These are phyloP conservation scores for Panthera leo DNA, from an alignment of 2,113 vertebrate genomes.

Conservation along the genomic window DNA sequence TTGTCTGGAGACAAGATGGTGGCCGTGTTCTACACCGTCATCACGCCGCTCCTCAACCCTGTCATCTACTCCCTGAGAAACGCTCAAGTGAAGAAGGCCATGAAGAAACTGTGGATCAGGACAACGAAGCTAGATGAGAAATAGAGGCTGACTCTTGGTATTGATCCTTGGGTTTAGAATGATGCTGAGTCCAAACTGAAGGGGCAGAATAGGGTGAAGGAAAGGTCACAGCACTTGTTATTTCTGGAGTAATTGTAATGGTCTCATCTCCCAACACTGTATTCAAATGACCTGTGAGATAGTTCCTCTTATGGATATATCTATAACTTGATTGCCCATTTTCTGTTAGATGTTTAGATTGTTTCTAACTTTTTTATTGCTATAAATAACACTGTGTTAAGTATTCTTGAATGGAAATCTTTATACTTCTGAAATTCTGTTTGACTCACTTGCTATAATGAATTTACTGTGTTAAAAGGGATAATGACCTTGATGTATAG, in stretches of 20 bases:
- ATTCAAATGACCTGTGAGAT: background rate
- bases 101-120: slow-evolving; percentile 35
- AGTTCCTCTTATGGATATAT: background rate
- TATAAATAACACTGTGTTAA: background rate
- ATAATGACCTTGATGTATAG: background rate
- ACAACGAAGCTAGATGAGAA: background rate
- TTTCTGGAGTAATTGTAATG: background rate
- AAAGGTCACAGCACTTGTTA: background rate
- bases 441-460: background rate
- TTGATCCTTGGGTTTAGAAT: background rate
- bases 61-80: slow-evolving; percentile 74
- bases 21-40: slow-evolving; percentile 62
- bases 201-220: rapidly evolving
- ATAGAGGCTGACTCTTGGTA: background rate
- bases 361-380: background rate
- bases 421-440: background rate
- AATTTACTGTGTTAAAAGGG: background rate
- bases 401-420: background rate
- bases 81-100: slow-evolving; percentile 63
- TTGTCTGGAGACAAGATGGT: slow-evolving; percentile 59
- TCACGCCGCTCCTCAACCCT: slow-evolving; percentile 68
- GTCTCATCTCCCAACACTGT: background rate
- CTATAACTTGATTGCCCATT: background rate
- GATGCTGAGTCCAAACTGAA: background rate
- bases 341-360: background rate